These are phyloP conservation scores for Eriocheir sinensis DNA, from an alignment of 1,140 invertebrate species.

Conservation along the genomic window DNA sequence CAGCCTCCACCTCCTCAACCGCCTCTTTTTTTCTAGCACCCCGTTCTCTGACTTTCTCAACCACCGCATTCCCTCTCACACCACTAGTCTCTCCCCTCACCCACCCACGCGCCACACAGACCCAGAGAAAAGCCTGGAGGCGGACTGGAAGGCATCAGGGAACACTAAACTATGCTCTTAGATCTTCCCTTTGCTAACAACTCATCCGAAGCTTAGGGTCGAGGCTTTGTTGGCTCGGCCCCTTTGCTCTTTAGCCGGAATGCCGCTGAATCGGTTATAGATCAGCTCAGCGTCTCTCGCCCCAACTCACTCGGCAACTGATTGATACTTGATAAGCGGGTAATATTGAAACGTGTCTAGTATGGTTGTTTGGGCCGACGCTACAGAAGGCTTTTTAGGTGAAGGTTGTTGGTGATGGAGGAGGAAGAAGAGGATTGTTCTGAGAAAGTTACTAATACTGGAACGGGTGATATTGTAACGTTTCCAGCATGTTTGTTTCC, in stretches of 20 bases:
- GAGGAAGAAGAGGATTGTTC: too few relatives aligned
- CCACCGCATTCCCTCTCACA: neutral
- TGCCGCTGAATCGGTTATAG: slow-evolving; percentile 1
- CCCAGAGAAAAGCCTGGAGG: neutral
- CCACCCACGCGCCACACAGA: neutral
- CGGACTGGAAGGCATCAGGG: slow-evolving; percentile 1
- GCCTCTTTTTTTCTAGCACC: neutral
- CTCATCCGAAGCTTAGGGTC: neutral
- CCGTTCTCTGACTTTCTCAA: neutral
- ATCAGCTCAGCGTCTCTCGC: neutral
- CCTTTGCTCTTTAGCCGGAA: neutral
- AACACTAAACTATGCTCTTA: neutral
- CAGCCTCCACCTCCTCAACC: too few relatives aligned
- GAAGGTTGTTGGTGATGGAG: too few relatives aligned
- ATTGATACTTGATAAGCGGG: neutral
- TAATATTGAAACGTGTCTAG: neutral
- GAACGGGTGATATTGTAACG: too few relatives aligned
- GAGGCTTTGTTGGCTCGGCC: neutral
- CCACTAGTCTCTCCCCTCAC: neutral
- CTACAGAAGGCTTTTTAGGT: too few relatives aligned
- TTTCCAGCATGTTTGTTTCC: too few relatives aligned
- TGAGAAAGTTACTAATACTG: too few relatives aligned
- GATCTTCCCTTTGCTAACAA: slow-evolving; percentile 15
- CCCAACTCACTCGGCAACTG: too few relatives aligned
- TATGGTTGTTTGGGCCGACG: too few relatives aligned